These are phyloP conservation scores for Rhingia rostrata DNA, from an alignment of 2,888 invertebrate species.

Conservation along the genomic window DNA sequence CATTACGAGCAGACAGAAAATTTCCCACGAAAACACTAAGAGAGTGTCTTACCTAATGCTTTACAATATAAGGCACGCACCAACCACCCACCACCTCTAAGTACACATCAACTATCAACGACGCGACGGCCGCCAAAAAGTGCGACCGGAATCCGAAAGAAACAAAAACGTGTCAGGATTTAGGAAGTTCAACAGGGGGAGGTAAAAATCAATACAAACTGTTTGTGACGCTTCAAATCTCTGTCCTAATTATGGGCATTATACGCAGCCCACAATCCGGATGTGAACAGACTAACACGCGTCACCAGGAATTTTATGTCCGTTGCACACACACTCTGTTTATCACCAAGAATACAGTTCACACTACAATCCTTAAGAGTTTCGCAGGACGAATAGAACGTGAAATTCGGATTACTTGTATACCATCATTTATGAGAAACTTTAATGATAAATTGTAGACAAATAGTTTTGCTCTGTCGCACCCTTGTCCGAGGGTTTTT, in stretches of 20 bases:
- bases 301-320: slow-evolving; percentile 54
- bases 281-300: slow-evolving; percentile 57
- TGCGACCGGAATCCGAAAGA: slow-evolving; percentile 55
- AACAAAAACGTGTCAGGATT: slow-evolving; percentile 51
- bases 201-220: slow-evolving; percentile 27
- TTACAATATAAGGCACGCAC: background rate
- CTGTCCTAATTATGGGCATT: slow-evolving; percentile 52
- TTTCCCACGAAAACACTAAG: slow-evolving; percentile 49
- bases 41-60: slow-evolving; percentile 30
- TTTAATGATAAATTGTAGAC: slow-evolving; percentile 43
- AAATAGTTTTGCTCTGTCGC: slow-evolving; percentile 34
- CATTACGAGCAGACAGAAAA: slow-evolving; percentile 3
- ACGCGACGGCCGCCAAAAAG: slow-evolving; percentile 49
- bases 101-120: slow-evolving; percentile 20
- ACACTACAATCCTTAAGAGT: slow-evolving; percentile 21
- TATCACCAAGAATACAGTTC: slow-evolving; percentile 11
- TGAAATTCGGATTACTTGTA: slow-evolving; percentile 43
- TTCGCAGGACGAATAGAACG: slow-evolving; percentile 10
- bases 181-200: background rate
- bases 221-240: slow-evolving; percentile 55
- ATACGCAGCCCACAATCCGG: slow-evolving; percentile 28
- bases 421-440: slow-evolving; percentile 53
- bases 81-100: slow-evolving; percentile 14
- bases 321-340: slow-evolving; percentile 50
- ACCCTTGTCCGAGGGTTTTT: slow-evolving; percentile 24